Percentiles rank a stretch among this genome's conserved stretches.
phyloP scores from a whole-genome alignment of 1,140 invertebrate genomes.

The Pseudomyrmex concolor region DNA sequence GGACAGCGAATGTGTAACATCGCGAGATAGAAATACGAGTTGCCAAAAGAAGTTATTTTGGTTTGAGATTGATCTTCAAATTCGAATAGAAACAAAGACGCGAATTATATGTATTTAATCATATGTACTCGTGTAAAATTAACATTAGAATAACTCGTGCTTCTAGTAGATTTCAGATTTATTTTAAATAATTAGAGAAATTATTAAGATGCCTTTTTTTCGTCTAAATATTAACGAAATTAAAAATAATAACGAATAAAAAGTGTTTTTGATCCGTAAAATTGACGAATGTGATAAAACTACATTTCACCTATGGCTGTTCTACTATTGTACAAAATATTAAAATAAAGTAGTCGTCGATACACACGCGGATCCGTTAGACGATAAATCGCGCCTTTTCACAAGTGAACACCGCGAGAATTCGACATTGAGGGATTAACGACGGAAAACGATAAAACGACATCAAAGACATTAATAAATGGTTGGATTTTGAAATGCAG shows the following conservation, averaged over 20 bases:
- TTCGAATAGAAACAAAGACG: constrained; percentile 14
- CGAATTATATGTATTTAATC: background rate
- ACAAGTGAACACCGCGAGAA: background rate
- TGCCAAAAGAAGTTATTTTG: constrained; percentile 1
- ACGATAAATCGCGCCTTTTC: constrained; percentile 23
- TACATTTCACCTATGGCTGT: too few relatives aligned
- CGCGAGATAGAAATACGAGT: background rate
- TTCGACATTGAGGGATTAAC: constrained; percentile 50
- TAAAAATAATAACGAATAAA: too few relatives aligned
- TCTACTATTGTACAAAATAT: background rate
- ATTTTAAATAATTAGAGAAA: too few relatives aligned
- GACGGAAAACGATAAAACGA: constrained; percentile 15
- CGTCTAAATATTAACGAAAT: too few relatives aligned
- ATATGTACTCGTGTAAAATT: too few relatives aligned
- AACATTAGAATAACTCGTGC: too few relatives aligned
- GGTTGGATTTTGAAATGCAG: constrained; percentile 35
- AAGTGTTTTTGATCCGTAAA: too few relatives aligned
- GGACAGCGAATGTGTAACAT: constrained; percentile 1
- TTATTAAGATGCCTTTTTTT: too few relatives aligned
- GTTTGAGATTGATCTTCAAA: constrained; percentile 1
- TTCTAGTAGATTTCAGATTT: too few relatives aligned
- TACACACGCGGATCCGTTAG: background rate
- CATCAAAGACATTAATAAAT: constrained; percentile 41
- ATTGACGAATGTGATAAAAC: too few relatives aligned
- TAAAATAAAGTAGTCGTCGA: background rate